A percentile compares a stretch with the other conserved stretches of the same genome.
Conservation (phyloP, 2,113 vertebrate species). For the Leiothrix lutea region DNA sequence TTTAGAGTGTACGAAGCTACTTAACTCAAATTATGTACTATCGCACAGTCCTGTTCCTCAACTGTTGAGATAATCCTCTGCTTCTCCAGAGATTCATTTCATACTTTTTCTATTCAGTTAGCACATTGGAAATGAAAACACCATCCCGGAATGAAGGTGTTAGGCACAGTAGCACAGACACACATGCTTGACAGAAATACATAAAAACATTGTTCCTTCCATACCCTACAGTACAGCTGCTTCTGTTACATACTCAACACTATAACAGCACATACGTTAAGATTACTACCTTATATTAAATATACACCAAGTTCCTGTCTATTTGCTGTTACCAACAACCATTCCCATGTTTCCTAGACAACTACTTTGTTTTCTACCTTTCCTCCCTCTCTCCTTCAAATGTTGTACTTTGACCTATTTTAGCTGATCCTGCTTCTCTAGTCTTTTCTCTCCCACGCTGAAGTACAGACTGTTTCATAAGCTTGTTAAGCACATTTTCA, state of each 20-base stretch:
- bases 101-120: neutral
- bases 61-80: neutral
- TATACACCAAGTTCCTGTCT: neutral
- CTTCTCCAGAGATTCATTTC: neutral
- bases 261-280: neutral
- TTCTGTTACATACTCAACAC: neutral
- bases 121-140: neutral
- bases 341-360: neutral
- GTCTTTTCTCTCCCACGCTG: neutral
- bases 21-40: neutral
- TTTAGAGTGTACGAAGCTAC: neutral
- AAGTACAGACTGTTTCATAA: constrained; percentile 9
- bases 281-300: neutral
- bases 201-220: neutral
- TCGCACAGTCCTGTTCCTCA: neutral
- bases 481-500: neutral
- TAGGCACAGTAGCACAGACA: neutral
- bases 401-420: neutral
- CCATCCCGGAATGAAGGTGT: neutral
- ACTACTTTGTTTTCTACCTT: neutral
- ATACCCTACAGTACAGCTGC: neutral
- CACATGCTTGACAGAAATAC: neutral
- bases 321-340: neutral
- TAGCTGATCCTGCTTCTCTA: neutral
- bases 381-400: neutral